Conservation (phyloP, 2,888 invertebrate genomes). For the Rugalucina vietnamica region DNA sequence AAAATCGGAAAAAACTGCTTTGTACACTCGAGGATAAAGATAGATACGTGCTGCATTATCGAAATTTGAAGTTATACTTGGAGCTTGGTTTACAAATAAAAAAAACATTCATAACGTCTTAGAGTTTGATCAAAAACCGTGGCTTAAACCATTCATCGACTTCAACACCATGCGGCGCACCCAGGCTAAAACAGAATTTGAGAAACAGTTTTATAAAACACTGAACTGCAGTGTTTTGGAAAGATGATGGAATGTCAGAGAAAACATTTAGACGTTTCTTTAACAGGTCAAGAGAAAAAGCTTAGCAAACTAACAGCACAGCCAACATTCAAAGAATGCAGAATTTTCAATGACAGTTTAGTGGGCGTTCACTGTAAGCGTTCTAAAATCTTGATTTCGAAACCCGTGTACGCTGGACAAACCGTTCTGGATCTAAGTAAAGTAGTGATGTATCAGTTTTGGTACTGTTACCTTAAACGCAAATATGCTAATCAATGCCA, state of each 20-base stretch:
- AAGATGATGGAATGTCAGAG: constrained; percentile 12
- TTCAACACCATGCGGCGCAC: neutral
- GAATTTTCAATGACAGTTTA: neutral
- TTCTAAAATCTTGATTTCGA: neutral
- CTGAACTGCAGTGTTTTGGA: constrained; percentile 9
- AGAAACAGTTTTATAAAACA: constrained; percentile 11
- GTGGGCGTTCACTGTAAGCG: constrained; percentile 10
- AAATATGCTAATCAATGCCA: constrained; percentile 6
- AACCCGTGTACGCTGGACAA: constrained; percentile 9
- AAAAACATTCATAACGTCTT: constrained; percentile 9
- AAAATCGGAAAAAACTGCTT: neutral
- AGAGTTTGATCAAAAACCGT: constrained; percentile 14
- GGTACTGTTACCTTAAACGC: constrained; percentile 7
- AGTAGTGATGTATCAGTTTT: constrained; percentile 6
- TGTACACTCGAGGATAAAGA: constrained; percentile 12
- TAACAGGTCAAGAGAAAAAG: constrained; percentile 8
- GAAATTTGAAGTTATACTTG: constrained; percentile 7
- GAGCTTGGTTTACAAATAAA: constrained; percentile 13
- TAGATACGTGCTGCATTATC: neutral
- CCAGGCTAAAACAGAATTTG: neutral
- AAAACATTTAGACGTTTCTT: neutral
- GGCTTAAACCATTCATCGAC: constrained; percentile 14
- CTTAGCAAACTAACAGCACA: neutral
- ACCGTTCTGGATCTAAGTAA: constrained; percentile 13
- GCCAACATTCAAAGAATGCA: constrained; percentile 3